Evolutionary conservation across 2,888 invertebrate genomes (phyloP), one percentile per base, ranked within the genome.

Genomic region (Platypus cylindrus): DNA sequence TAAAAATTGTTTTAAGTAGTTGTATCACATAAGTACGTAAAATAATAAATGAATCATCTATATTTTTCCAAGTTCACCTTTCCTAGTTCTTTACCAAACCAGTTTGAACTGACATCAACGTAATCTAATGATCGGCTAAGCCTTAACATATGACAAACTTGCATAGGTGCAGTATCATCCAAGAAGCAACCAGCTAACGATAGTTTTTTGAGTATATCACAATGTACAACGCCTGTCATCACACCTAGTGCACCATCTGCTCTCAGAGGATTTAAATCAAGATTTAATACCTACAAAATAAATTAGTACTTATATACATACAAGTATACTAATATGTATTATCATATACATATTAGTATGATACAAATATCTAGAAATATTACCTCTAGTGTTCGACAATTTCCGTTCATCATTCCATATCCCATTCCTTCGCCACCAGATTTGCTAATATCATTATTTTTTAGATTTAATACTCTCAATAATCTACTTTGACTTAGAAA

Each of bases 241-340:
- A 75, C 66, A 46, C 65, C 71, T 40, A 70, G 67, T 1, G 68
- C 68, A 30, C 76, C 76, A 7, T 66, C 63, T 25, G 71, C 61
- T 2, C 68, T 64, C 57, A 78, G 61, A 5, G 72, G 72, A 50
- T 78, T 78, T 37, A 77, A 52, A 44, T 71, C 67, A 41, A 78
- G 60, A 62, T 75, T 67, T 20, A 70, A 45, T 20, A 48, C 46
- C 18, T 49, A 50, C 20, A 67, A 40, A 56, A 52, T 16, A 9
- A n/a, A n/a, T n/a, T n/a, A n/a, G n/a, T 9, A 13, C 14, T 13
- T 16, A 3, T 32, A 15, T 9, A 13, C n/a, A 20, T n/a, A 16
- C 15, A 15, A 17, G 15, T 8, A 17, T 17, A 5, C 5, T 27
- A 27, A 13, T 11, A 27, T 27, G 3, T 5, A 27, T 4, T 15